These are phyloP conservation scores for Heliconius erato DNA, from an alignment of 2,888 invertebrate genomes.

Conservation along the genomic window DNA sequence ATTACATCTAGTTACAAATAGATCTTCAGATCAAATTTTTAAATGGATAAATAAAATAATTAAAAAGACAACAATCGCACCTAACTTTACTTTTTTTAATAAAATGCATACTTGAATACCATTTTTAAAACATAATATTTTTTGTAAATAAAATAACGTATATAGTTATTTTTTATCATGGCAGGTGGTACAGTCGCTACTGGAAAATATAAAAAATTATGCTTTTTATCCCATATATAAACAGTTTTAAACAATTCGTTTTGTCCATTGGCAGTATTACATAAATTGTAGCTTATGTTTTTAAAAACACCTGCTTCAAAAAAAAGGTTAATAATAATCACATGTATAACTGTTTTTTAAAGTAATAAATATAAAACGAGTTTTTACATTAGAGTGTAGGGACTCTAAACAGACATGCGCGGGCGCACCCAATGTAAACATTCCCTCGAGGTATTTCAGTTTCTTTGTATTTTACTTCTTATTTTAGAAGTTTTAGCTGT, in stretches of 20 bases:
- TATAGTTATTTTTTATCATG: not conserved
- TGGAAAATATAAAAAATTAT: no score
- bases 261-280: not conserved
- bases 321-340: not conserved
- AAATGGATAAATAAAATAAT: not conserved
- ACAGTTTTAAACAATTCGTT: not conserved
- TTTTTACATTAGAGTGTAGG: constrained; percentile 27
- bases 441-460: constrained; percentile 60
- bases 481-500: constrained; percentile 46
- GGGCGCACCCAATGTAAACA: constrained; percentile 61
- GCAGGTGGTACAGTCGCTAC: not conserved
- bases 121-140: not conserved
- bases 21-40: not conserved
- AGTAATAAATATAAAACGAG: constrained; percentile 22
- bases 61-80: not conserved
- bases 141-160: no score
- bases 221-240: not conserved
- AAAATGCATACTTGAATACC: no score
- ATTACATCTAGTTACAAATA: no score
- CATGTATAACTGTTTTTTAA: constrained; percentile 6
- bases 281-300: not conserved
- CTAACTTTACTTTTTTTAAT: not conserved
- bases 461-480: constrained; percentile 62
- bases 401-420: constrained; percentile 42
- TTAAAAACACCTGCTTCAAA: constrained; percentile 1